These are phyloP conservation scores for Anser brachyrhynchus DNA, from an alignment of 2,113 vertebrate species.

Conservation along the genomic window DNA sequence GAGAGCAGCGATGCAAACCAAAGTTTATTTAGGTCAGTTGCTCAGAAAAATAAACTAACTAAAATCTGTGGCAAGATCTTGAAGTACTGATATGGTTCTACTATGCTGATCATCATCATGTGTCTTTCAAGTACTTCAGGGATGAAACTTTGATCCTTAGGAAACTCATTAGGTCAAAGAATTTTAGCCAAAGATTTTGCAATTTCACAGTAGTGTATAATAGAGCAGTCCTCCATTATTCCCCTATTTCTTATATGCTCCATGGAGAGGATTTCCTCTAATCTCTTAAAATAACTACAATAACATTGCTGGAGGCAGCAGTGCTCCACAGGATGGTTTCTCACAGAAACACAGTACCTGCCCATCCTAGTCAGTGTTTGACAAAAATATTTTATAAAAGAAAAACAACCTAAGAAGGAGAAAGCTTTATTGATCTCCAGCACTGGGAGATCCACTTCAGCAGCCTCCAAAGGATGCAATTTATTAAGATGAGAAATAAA, in stretches of 20 bases:
- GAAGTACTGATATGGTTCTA: not conserved
- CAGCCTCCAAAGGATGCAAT: not conserved
- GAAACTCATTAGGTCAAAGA: not conserved
- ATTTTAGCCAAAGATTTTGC: not conserved
- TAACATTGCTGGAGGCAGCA: not conserved
- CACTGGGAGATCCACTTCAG: not conserved
- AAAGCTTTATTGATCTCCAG: not conserved
- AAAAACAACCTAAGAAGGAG: not conserved
- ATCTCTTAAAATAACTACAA: not conserved
- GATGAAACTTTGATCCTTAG: not conserved
- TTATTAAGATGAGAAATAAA: conserved; percentile 1
- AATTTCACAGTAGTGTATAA: accelerated
- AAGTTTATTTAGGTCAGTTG: not conserved
- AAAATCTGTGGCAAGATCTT: not conserved
- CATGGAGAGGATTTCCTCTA: not conserved
- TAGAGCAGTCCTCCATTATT: not conserved
- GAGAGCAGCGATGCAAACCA: not conserved
- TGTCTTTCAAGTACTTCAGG: accelerated
- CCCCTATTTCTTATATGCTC: not conserved
- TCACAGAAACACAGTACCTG: not conserved
- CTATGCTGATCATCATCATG: accelerated
- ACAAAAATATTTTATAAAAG: not conserved
- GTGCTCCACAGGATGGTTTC: not conserved
- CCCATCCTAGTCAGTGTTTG: not conserved
- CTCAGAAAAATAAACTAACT: not conserved